Base-by-base conservation (phyloP, 2,888 invertebrate genomes). In the Mycalesis mineus region DNA sequence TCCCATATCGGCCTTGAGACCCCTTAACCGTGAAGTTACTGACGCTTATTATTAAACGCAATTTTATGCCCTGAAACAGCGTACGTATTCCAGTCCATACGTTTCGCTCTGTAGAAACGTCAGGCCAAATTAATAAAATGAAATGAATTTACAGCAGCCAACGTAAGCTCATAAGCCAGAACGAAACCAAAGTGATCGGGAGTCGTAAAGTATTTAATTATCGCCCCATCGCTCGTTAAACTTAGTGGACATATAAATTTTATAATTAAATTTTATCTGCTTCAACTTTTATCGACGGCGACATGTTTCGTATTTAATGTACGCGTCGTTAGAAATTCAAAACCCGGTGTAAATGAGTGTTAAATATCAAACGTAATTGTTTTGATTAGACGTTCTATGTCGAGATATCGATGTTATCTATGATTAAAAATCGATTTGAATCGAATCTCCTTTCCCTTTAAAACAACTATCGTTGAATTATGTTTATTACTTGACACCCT, bases 181-280 rank as follows among this genome's bases (percentile, higher is more conserved):
- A 56, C 44, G 45, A 60, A 64, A 64, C 62, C 54, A 52, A 50
- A 28, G 50, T 28, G 54, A 62, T 64, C 63, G 55, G 60, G 58
- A 63, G 65, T 60, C 64, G 69, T 70, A 72, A 74, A 75, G 72
- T 72, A 71, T 71, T 73, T 75, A 73, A 77, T 74, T 55, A 61
- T 39, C 58, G 33, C 28, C 41, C 41, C 48, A 17, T 54, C 51
- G 57, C 49, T 58, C 58, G 47, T 63, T 55, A 56, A 61, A 57
- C 40, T 53, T 54, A 62, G 53, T 60, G 37, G 37, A 55, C 41
- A 48, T 57, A 58, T 61, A 61, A 61, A 63, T 63, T 60, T 60
- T 42, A 50, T 49, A 56, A 52, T 60, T 53, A 54, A 59, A 61
- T 40, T 49, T 58, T 62, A 65, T 58, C 61, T 60, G 50, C 36